Evolutionary conservation across 2,797 vertebrate genomes (phyloP), one percentile per base, ranked within the genome.

Genomic region (Macropus fuliginosus): DNA sequence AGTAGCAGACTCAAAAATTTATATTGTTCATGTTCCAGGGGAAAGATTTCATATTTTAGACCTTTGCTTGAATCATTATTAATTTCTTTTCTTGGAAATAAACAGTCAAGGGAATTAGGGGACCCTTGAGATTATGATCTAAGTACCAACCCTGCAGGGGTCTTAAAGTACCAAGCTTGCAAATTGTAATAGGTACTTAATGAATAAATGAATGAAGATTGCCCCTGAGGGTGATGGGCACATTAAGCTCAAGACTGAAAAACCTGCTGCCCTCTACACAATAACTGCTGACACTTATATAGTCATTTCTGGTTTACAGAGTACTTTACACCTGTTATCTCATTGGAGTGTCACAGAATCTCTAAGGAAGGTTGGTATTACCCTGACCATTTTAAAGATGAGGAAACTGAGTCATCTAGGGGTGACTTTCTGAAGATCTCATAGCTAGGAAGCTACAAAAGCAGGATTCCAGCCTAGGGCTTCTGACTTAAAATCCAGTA

Each of bases 1-100:
- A 91, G 91, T 74, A 27, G 89, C 40, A 93, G 57, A 90, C 29
- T 18, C 93, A 59, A 89, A 56, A 92, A 92, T 96, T 92, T 90
- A 93, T 94, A 87, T 56, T 91, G 93, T 95, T 96, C 94, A 95
- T 96, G 92, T 90, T 96, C 93, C 62, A 87, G 18, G 55, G 95
- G 92, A 46, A 97, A 94, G 96, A 94, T 95, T 95, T 97, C 90
- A 87, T 52, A 46, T 92, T 96, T 55, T 93, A 95, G 94, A 46
- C 4, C n/a, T 31, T 96, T 95, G 90, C 93, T 96, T 94, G 92
- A 91, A 92, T 94, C 92, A 50, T 95, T 97, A 97, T 95, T 57
- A 96, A 94, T 96, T 95, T 93, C 40, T 90, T 57, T 87, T 46
- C 74, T 46, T 87, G 74, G 74, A 87, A 87, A 87, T 87, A 87